Conservation (phyloP, 2,113 vertebrate genomes). For the Piliocolobus tephrosceles region DNA sequence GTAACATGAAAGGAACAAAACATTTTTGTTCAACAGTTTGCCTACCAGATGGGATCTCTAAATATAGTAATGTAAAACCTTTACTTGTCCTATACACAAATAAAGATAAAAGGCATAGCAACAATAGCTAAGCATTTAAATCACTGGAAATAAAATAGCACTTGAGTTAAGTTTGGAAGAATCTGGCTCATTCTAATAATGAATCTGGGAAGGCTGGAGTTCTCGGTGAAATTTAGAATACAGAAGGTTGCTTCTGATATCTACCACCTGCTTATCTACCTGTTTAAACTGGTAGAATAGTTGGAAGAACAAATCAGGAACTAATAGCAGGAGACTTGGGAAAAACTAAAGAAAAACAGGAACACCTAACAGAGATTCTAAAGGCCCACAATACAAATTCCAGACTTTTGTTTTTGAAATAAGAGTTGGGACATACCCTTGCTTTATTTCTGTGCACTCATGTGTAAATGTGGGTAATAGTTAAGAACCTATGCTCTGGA, state of each 20-base stretch:
- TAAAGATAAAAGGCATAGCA: background rate
- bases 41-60: constrained; percentile 31
- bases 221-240: constrained; percentile 14
- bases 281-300: background rate
- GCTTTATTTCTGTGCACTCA: background rate
- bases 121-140: background rate
- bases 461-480: background rate
- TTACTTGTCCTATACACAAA: background rate
- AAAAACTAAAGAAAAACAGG: background rate
- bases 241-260: background rate
- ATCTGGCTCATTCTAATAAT: constrained; percentile 1
- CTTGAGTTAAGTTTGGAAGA: constrained; percentile 50
- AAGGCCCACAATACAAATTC: background rate
- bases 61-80: background rate
- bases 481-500: background rate
- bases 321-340: background rate
- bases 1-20: background rate
- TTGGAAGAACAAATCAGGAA: background rate
- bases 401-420: background rate
- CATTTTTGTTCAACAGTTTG: constrained; percentile 30
- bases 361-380: background rate
- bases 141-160: constrained; percentile 40
- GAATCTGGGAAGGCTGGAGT: constrained; percentile 10
- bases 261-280: background rate
- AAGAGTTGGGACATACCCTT: background rate